phyloP scores from a whole-genome alignment of 2,113 vertebrate species.

The Todiramphus saurophagus region DNA sequence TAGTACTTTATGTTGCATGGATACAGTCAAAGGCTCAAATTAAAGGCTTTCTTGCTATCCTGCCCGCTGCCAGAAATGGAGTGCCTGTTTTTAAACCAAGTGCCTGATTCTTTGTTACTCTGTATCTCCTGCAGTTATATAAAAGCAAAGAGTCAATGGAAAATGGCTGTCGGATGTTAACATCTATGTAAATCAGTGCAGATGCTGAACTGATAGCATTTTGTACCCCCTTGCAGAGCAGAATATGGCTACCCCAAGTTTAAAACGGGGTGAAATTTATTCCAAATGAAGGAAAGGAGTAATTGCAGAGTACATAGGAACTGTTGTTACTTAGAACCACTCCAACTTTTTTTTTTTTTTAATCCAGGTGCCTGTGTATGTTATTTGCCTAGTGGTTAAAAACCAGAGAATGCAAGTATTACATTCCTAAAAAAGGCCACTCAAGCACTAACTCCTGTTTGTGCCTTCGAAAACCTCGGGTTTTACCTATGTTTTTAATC shows the following conservation, averaged over 20 bases:
- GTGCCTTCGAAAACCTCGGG: background rate
- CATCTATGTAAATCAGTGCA: background rate
- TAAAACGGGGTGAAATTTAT: background rate
- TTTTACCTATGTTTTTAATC: background rate
- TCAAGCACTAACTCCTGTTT: background rate
- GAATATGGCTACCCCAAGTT: background rate
- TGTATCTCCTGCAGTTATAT: background rate
- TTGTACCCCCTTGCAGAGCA: background rate
- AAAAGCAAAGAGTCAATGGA: background rate
- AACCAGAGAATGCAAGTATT: background rate
- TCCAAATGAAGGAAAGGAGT: background rate
- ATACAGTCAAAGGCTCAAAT: conserved; percentile 37
- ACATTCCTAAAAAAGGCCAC: background rate
- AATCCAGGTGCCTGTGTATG: background rate
- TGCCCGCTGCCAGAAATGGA: background rate
- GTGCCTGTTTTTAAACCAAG: conserved; percentile 13
- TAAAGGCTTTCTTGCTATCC: conserved; percentile 28
- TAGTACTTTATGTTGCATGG: conserved; percentile 25
- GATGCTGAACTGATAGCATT: background rate
- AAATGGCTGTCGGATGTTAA: background rate
- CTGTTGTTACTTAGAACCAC: background rate
- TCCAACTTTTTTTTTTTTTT: background rate
- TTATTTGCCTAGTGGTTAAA: background rate
- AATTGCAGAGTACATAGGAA: background rate
- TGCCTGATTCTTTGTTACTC: background rate